These are phyloP conservation scores for Microcebus griseorufus DNA, from an alignment of 2,113 vertebrate genomes.

Conservation along the genomic window DNA sequence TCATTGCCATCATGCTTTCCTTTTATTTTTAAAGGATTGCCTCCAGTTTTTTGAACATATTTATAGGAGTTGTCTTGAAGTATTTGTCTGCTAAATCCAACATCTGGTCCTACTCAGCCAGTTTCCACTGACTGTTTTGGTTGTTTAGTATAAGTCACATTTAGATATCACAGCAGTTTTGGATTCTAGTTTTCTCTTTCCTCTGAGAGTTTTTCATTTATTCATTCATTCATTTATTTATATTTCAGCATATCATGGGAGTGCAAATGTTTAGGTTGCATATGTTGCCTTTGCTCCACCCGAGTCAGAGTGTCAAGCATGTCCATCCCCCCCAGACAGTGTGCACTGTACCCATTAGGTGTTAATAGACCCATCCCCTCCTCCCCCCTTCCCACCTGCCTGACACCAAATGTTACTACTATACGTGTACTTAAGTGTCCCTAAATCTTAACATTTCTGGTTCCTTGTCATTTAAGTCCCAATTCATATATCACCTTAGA, in stretches of 20 bases:
- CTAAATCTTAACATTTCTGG: not conserved
- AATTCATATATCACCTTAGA: not conserved
- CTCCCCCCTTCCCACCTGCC: too few relatives aligned
- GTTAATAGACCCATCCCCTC: too few relatives aligned
- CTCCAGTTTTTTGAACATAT: not conserved
- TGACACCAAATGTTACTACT: too few relatives aligned
- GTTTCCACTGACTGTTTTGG: not conserved
- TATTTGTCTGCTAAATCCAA: not conserved
- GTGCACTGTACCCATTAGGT: too few relatives aligned
- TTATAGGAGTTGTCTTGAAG: not conserved
- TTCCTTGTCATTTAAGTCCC: not conserved
- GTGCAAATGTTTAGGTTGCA: too few relatives aligned
- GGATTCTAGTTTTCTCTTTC: not conserved
- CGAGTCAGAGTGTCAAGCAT: too few relatives aligned
- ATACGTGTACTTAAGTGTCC: too few relatives aligned
- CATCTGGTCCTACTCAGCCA: not conserved
- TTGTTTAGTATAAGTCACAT: not conserved
- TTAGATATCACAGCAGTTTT: not conserved
- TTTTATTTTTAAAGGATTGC: not conserved
- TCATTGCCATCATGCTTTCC: not conserved
- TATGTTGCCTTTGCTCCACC: too few relatives aligned
- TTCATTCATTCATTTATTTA: too few relatives aligned
- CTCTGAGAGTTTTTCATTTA: too few relatives aligned
- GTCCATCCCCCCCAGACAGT: too few relatives aligned
- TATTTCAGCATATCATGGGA: too few relatives aligned